Base-by-base conservation (phyloP, 2,797 vertebrate species). In the Eupleurogrammus muticus region DNA sequence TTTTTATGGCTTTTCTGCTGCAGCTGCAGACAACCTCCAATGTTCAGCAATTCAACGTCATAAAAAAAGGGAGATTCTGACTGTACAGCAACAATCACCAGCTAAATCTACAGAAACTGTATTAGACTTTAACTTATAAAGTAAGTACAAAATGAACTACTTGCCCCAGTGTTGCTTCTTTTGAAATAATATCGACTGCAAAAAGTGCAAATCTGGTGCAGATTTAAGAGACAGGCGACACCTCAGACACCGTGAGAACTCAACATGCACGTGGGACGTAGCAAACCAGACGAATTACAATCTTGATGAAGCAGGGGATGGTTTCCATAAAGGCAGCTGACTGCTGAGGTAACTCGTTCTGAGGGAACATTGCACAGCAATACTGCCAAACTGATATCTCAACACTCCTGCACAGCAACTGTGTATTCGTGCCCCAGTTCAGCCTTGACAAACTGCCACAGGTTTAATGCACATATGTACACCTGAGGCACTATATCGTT, bases 321-420 rank as follows among this genome's bases (percentile, higher is more conserved):
- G 20, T 73, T 70, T 76, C 53, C 57, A 59, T 73, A 11, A n/a
- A 0, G 50, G 55, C 21, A 1, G 46, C 13, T 57, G 34, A 70
- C 46, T 51, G 54, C 16, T 24, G 46, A 61, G n/a, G 42, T 55
- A 48, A 58, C 38, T 35, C 21, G 17, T 36, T n/a, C 19, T 5
- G 7, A 56, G 16, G 59, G 16, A 50, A 44, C 21, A 9, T 0
- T 56, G 28, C 48, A 49, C 20, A 28, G 24, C n/a, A 52, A 19
- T 9, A 20, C 20, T 57, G 52, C 40, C 59, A 48, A 64, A 65
- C 35, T 1, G 3, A 76, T 55, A 70, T 35, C 46, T 62, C 44
- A 55, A 44, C 59, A 49, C 42, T 32, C 23, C 8, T 46, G 36
- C 52, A 53, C 5, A 2, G 46, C 12, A 55, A 47, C 16, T 47